Evolutionary conservation across 2,113 vertebrate genomes (phyloP).

Genomic region (Cacatua alba): DNA sequence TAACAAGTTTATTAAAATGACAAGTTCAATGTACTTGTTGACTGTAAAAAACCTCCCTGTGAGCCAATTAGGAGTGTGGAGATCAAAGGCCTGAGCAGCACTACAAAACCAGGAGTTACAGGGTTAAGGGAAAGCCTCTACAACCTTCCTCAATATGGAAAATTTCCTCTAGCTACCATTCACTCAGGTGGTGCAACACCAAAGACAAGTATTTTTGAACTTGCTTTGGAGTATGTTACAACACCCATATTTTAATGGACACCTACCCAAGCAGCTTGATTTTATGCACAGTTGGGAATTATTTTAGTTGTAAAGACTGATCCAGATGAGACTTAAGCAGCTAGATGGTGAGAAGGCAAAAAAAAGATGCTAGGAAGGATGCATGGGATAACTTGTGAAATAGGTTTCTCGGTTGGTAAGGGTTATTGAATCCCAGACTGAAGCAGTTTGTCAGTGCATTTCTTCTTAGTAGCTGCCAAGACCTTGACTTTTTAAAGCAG

Average conservation of each 20-base stretch:
- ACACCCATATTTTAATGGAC: background rate
- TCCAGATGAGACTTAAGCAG: background rate
- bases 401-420: background rate
- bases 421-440: background rate
- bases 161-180: background rate
- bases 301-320: background rate
- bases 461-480: background rate
- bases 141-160: background rate
- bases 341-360: background rate
- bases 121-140: background rate
- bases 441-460: background rate
- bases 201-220: background rate
- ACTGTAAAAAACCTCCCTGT: conserved; percentile 6
- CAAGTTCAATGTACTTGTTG: conserved; percentile 46
- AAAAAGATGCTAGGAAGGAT: background rate
- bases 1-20: conserved; percentile 42
- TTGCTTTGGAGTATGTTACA: background rate
- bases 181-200: background rate
- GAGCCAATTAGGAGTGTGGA: background rate
- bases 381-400: background rate
- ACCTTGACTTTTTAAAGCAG: background rate
- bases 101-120: background rate
- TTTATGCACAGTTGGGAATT: background rate
- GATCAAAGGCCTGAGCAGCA: background rate
- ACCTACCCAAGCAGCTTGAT: background rate